A percentile compares a stretch with the other conserved stretches of the same genome.
Conservation (phyloP, 2,113 vertebrate species). For the Solea senegalensis region DNA sequence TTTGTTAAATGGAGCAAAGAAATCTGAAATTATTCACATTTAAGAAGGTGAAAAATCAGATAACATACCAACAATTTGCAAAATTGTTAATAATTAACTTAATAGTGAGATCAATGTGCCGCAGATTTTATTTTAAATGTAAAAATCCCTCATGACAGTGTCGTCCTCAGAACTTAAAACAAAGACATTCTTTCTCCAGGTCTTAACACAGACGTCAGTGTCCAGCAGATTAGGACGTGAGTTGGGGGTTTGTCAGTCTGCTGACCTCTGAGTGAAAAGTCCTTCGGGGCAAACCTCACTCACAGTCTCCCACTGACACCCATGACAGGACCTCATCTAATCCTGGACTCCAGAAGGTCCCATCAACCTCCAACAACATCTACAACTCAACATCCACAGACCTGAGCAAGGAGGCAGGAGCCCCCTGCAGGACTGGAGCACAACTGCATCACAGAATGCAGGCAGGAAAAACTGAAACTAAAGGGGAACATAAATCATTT, state of each 20-base stretch:
- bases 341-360: conserved; percentile 45
- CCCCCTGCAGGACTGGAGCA: conserved; percentile 56
- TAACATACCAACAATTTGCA: too few species aligned
- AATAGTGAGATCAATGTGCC: neutral
- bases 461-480: neutral
- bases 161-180: conserved; percentile 19
- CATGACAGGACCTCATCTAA: conserved; percentile 63
- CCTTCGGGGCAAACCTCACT: conserved; percentile 22
- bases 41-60: neutral
- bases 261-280: conserved; percentile 58
- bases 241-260: conserved; percentile 1
- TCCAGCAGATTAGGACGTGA: conserved; percentile 55
- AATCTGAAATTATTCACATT: too few species aligned
- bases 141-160: neutral
- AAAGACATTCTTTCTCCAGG: conserved; percentile 52
- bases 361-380: conserved; percentile 5
- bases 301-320: conserved; percentile 33
- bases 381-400: conserved; percentile 59
- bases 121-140: neutral
- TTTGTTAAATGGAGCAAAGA: too few species aligned
- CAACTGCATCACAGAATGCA: conserved; percentile 28
- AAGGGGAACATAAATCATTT: neutral
- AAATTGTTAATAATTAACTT: too few species aligned
- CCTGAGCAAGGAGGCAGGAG: conserved; percentile 57
- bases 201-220: conserved; percentile 45